Percentiles rank a stretch among this genome's conserved stretches.
phyloP scores from a whole-genome alignment of 1,140 invertebrate genomes.

The Drosophila busckii region DNA sequence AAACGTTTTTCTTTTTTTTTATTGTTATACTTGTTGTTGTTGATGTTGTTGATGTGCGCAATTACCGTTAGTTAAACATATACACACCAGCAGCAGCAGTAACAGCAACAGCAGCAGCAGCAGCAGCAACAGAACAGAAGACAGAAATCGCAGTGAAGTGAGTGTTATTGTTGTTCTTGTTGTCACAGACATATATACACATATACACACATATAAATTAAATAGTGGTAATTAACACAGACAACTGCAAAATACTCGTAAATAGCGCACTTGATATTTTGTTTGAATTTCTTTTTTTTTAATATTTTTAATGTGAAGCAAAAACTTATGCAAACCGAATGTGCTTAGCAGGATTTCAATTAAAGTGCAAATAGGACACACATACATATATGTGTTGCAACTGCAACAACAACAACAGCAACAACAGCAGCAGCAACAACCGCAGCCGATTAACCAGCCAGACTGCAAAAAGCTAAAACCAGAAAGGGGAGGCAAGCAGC shows the following conservation, averaged over 20 bases:
- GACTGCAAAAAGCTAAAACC: constrained; percentile 41
- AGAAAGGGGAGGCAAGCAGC: neutral
- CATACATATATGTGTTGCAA: no score
- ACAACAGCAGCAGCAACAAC: constrained; percentile 8
- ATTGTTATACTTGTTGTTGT: constrained; percentile 33
- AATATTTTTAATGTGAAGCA: no score
- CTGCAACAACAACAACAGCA: constrained; percentile 17
- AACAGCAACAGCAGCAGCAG: constrained; percentile 5
- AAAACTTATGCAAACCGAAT: no score
- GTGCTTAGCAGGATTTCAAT: no score
- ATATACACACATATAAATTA: constrained; percentile 13
- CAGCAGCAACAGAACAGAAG: no score
- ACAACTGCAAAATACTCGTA: no score
- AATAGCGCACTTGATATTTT: no score
- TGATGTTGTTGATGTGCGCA: constrained; percentile 23
- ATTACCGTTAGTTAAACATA: constrained; percentile 46
- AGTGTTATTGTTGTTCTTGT: constrained; percentile 43
- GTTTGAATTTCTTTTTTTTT: no score
- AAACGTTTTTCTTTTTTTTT: constrained; percentile 32
- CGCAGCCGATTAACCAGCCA: constrained; percentile 60
- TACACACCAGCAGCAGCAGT: constrained; percentile 23
- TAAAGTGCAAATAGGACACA: no score
- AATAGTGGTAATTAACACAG: neutral
- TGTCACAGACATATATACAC: neutral
- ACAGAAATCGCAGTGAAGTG: constrained; percentile 55